These are phyloP conservation scores for Tethya wilhelma DNA, from an alignment of 37 sponge, comb jelly and placozoan genomes.

Conservation along the genomic window DNA sequence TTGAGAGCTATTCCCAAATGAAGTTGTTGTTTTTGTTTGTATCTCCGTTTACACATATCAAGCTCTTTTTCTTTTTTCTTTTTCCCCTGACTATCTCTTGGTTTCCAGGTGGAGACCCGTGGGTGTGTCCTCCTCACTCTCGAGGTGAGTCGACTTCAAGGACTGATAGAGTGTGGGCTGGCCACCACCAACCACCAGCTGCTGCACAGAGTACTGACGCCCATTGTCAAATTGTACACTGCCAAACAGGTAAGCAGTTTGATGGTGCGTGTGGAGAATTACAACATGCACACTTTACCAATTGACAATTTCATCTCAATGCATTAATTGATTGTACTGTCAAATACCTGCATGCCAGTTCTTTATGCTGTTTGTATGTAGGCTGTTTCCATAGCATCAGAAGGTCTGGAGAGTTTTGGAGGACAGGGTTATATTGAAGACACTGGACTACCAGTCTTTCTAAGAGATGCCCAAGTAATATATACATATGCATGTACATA, in stretches of 20 bases:
- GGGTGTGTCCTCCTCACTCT: slow-evolving; percentile 52
- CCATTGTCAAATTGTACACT: slow-evolving; percentile 93
- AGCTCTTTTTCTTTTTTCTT: neutral
- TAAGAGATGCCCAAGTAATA: slow-evolving; percentile 89
- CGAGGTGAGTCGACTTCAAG: slow-evolving; percentile 69
- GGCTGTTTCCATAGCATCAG: slow-evolving; percentile 78
- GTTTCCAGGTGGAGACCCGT: slow-evolving; percentile 62
- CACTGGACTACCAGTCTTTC: slow-evolving; percentile 86
- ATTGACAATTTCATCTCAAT: neutral
- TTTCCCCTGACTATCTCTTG: too few relatives aligned
- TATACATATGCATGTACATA: neutral
- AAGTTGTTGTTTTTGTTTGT: neutral
- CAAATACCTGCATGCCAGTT: neutral
- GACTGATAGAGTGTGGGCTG: slow-evolving; percentile 63
- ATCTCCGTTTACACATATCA: neutral
- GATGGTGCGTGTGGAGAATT: neutral
- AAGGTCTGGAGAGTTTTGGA: slow-evolving; percentile 95
- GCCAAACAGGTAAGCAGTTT: slow-evolving; percentile 72
- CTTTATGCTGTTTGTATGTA: slow-evolving; percentile 2
- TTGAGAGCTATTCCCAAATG: neutral
- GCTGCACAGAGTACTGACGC: slow-evolving; percentile 75
- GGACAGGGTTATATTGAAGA: slow-evolving; percentile 98
- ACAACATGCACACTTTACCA: neutral
- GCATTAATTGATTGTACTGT: neutral
- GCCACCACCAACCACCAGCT: slow-evolving; percentile 21